Base-by-base conservation (phyloP, 2,797 vertebrate species). In the Sebastes variabilis region DNA sequence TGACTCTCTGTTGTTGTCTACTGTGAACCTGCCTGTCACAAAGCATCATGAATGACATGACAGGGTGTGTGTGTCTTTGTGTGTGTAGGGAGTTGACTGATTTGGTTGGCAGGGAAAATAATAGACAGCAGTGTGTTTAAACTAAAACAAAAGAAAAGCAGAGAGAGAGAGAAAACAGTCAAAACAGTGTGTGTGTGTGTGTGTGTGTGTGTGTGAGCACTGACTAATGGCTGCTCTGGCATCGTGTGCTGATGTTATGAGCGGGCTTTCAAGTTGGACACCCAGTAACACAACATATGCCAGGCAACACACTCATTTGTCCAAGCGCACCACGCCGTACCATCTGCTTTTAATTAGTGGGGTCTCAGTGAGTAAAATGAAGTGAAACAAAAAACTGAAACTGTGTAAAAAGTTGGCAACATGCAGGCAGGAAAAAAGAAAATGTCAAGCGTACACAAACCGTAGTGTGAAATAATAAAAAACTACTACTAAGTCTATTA, bases 101-200 rank as follows among this genome's bases (percentile, higher is more conserved):
- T 81, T 77, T 32, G 27, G 66, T 60, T 83, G 80, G 34, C 74
- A 71, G 69, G 12, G 30, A 49, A 79, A 79, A 85, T 81, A 75
- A 87, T 46, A 64, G 70, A 80, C 61, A 79, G n/a, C 12, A 61
- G 30, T 30, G 60, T 68, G 60, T 73, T 67, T 79, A 32, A 54
- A 61, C n/a, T 25, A 75, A 88, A 86, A 89, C 75, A 89, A 90
- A 89, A 81, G 77, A 70, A 69, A 76, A 67, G n/a, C 10, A 22
- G 6, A 22, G 38, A 34, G 42, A 27, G 72, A 78, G 42, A 69
- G 79, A 66, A 76, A 71, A 81, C 66, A 52, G 66, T 83, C 49
- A 72, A 75, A 85, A 87, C 79, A 62, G 46, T 6, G 25, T 65
- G 34, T 46, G 36, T 20, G 62, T 65, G 61, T 25, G 25, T 25